phyloP scores from a whole-genome alignment of 30 jellyfish, hydroid and myxozoan species.

The Pseudorhiza aurosa region DNA sequence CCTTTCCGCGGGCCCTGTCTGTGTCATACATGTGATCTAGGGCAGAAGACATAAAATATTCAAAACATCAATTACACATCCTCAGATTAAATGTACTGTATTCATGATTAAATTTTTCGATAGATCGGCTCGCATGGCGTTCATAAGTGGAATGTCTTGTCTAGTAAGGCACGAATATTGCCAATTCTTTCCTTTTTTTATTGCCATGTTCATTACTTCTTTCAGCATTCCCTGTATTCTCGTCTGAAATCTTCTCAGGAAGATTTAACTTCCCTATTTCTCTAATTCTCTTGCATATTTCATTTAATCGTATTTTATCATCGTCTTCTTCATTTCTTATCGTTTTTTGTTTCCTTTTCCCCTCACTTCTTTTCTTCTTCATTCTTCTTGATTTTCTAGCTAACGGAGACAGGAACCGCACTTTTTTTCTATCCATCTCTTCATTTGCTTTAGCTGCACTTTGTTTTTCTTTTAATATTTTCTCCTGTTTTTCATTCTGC shows the following conservation, averaged over 20 bases:
- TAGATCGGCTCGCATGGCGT: neutral
- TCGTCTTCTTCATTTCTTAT: neutral
- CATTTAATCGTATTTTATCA: neutral
- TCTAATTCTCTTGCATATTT: neutral
- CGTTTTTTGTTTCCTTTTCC: neutral
- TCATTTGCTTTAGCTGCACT: neutral
- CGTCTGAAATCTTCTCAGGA: too few relatives aligned
- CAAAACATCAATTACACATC: too few relatives aligned
- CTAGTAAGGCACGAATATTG: slow-evolving; percentile 8
- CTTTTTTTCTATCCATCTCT: neutral
- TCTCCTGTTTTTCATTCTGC: neutral
- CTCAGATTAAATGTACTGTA: too few relatives aligned
- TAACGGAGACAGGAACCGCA: neutral
- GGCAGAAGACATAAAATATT: too few relatives aligned
- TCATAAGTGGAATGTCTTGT: neutral
- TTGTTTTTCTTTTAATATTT: neutral
- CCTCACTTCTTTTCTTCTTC: neutral
- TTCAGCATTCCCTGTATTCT: neutral
- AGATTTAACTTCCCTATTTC: neutral
- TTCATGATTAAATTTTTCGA: too few relatives aligned
- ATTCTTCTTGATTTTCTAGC: neutral
- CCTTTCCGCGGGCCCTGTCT: too few relatives aligned
- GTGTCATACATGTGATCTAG: too few relatives aligned
- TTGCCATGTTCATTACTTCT: neutral
- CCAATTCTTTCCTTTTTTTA: neutral